A percentile compares a stretch with the other conserved stretches of the same genome.
Conservation (phyloP, 2,113 vertebrate species). For the Tonatia bakeri region DNA sequence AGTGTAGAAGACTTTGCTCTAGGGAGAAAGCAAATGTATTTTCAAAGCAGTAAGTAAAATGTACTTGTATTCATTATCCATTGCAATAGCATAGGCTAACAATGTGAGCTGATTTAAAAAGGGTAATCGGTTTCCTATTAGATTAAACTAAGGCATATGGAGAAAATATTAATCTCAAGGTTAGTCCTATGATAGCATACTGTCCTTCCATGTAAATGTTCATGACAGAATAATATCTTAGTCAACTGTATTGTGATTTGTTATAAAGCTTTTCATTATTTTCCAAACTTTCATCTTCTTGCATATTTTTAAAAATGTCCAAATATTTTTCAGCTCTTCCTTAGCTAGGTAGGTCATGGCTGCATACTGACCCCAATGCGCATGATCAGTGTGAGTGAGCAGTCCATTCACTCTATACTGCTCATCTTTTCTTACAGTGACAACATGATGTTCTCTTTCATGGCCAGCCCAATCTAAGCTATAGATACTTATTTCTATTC, state of each 20-base stretch:
- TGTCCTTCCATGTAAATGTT: conserved; percentile 32
- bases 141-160: conserved; percentile 7
- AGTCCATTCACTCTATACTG: neutral
- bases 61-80: neutral
- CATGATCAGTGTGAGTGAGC: conserved; percentile 6
- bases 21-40: conserved; percentile 23
- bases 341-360: conserved; percentile 10
- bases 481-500: neutral
- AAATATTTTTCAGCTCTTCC: conserved; percentile 15
- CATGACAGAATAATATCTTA: neutral
- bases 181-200: neutral
- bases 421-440: conserved; percentile 13
- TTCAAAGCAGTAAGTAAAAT: conserved; percentile 39
- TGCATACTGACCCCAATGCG: neutral
- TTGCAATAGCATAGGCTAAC: neutral
- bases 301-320: neutral
- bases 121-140: neutral
- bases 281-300: conserved; percentile 37
- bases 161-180: conserved; percentile 5
- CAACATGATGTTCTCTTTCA: conserved; percentile 30
- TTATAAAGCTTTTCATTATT: conserved; percentile 14
- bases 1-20: conserved; percentile 14
- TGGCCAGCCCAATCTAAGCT: neutral
- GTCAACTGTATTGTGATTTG: neutral
- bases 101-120: conserved; percentile 40